A percentile compares a stretch with the other conserved stretches of the same genome.
Evolutionary conservation across 2,113 vertebrate species (phyloP).

Genomic region (Austrofundulus limnaeus): DNA sequence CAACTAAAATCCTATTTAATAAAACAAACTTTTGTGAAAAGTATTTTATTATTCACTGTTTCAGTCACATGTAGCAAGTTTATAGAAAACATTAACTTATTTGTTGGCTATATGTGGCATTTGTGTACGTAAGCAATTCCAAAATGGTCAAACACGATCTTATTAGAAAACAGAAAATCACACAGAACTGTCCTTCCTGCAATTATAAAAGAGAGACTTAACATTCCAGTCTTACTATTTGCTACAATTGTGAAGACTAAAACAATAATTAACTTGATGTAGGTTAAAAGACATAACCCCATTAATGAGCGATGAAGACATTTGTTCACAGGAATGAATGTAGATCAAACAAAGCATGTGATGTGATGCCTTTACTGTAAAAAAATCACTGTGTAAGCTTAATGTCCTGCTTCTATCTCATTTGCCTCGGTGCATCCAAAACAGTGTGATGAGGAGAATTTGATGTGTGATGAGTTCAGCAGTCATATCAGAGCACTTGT

Average conservation of each 20-base stretch:
- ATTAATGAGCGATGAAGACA: constrained; percentile 34
- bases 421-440: constrained; percentile 58
- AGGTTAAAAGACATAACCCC: constrained; percentile 57
- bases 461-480: constrained; percentile 63
- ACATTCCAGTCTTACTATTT: constrained; percentile 29
- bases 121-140: neutral
- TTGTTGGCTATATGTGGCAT: neutral
- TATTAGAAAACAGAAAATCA: neutral
- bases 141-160: neutral
- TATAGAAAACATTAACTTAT: neutral
- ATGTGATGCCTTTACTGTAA: constrained; percentile 35
- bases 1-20: constrained; percentile 75
- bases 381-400: constrained; percentile 29
- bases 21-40: constrained; percentile 60
- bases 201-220: neutral
- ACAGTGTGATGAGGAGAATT: constrained; percentile 61
- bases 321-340: constrained; percentile 57
- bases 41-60: neutral
- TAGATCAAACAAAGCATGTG: constrained; percentile 49
- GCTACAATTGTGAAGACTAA: constrained; percentile 50
- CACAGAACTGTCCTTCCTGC: neutral
- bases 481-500: constrained; percentile 67
- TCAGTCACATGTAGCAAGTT: too few relatives aligned
- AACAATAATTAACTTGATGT: constrained; percentile 53
- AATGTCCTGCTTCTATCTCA: constrained; percentile 30